These are phyloP conservation scores for Lasiurus borealis DNA, from an alignment of 2,113 vertebrate species.

Conservation along the genomic window DNA sequence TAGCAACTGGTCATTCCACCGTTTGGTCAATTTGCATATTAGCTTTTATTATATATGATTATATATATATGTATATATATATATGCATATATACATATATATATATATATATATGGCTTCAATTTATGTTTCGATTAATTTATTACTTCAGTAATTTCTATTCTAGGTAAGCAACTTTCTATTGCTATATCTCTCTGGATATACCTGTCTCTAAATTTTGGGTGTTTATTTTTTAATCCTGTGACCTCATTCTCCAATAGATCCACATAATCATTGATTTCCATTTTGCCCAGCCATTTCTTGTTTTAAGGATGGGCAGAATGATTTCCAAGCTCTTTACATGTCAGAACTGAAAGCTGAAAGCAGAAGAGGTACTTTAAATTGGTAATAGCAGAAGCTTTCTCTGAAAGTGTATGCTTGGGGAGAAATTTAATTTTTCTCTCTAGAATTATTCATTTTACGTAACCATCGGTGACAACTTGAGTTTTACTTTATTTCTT, in stretches of 20 bases:
- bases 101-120: neutral
- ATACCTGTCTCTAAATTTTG: neutral
- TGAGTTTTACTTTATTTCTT: neutral
- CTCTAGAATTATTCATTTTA: slow-evolving; percentile 10
- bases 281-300: neutral
- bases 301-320: neutral
- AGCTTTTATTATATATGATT: too few species aligned
- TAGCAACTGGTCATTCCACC: too few species aligned
- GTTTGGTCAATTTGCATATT: too few species aligned
- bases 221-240: neutral
- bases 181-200: neutral
- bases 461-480: neutral
- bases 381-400: neutral
- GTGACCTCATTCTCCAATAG: neutral
- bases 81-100: neutral
- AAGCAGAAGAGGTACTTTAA: neutral
- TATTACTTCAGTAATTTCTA: neutral
- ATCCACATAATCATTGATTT: neutral
- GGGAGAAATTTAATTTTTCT: neutral
- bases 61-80: too few species aligned
- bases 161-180: neutral
- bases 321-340: neutral
- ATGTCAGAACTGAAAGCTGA: neutral
- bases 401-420: neutral
- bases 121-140: neutral